These are phyloP conservation scores for Chorisops tibialis DNA, from an alignment of 2,888 invertebrate genomes.

Conservation along the genomic window DNA sequence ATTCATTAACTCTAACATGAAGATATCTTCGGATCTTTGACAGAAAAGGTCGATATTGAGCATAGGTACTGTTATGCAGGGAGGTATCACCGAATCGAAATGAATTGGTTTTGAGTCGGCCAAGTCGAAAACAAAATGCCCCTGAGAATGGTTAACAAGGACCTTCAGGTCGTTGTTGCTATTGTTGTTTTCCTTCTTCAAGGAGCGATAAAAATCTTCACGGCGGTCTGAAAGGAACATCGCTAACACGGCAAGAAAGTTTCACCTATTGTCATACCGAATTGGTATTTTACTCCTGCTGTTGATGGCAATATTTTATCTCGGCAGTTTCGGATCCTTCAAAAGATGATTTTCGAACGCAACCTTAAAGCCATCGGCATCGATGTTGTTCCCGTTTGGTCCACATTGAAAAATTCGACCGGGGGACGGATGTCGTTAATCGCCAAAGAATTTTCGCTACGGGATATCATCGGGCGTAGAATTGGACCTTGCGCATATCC, in stretches of 20 bases:
- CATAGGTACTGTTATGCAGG: conserved; percentile 10
- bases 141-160: conserved; percentile 28
- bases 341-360: conserved; percentile 18
- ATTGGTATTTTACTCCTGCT: conserved; percentile 27
- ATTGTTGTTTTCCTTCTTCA: not conserved
- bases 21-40: conserved; percentile 24
- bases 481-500: not conserved
- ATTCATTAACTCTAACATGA: too few relatives aligned
- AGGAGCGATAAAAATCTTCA: conserved; percentile 31
- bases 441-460: conserved; percentile 25
- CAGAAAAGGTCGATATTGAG: conserved; percentile 9
- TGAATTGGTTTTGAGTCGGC: conserved; percentile 22
- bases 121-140: conserved; percentile 28
- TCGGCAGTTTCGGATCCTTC: conserved; percentile 22
- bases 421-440: conserved; percentile 27
- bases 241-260: conserved; percentile 24
- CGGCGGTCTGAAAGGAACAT: conserved; percentile 26
- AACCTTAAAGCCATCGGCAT: conserved; percentile 16
- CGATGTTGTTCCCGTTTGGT: conserved; percentile 15
- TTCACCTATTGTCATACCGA: conserved; percentile 28
- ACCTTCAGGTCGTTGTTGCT: conserved; percentile 11
- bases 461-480: not conserved
- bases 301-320: conserved; percentile 30
- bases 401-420: conserved; percentile 9
- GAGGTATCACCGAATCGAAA: conserved; percentile 19